A percentile compares a stretch with the other conserved stretches of the same genome.
These are phyloP conservation scores for Neoitamus cyanurus DNA, from an alignment of 2,888 invertebrate species.

Conservation along the genomic window DNA sequence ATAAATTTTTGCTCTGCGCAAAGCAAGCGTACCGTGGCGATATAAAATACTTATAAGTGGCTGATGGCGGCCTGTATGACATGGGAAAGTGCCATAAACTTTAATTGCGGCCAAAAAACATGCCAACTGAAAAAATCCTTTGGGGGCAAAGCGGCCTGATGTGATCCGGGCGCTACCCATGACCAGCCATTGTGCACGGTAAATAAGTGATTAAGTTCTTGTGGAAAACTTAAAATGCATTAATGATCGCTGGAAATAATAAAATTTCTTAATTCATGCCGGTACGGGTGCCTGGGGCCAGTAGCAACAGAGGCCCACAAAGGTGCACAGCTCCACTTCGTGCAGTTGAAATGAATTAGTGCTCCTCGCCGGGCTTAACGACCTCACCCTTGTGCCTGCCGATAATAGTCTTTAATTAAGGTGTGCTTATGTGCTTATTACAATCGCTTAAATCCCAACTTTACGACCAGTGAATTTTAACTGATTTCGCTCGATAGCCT, in stretches of 20 bases:
- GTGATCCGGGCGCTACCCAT: not conserved
- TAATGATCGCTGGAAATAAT: slow-evolving; percentile 17
- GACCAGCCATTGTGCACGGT: not conserved
- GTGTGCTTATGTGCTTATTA: slow-evolving; percentile 41
- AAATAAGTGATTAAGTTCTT: slow-evolving; percentile 36
- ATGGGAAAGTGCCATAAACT: slow-evolving; percentile 24
- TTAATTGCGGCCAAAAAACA: not conserved
- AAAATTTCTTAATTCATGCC: slow-evolving; percentile 39
- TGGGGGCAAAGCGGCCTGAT: not conserved
- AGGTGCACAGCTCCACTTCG: not conserved
- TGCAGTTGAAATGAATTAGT: slow-evolving; percentile 12
- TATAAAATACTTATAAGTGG: slow-evolving; percentile 25
- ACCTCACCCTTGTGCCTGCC: not conserved
- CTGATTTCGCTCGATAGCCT: slow-evolving; percentile 7
- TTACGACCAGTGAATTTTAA: slow-evolving; percentile 34
- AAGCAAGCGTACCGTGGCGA: not conserved
- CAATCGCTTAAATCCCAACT: slow-evolving; percentile 23
- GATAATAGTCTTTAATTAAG: slow-evolving; percentile 38
- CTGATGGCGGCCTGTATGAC: slow-evolving; percentile 24
- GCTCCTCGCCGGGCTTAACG: not conserved
- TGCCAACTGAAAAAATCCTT: not conserved
- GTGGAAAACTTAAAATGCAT: slow-evolving; percentile 27
- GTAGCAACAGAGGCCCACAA: not conserved
- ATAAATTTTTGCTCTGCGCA: not conserved
- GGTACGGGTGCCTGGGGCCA: not conserved